Conservation (phyloP, 2,797 vertebrate species). For the Sorex maritimensis region DNA sequence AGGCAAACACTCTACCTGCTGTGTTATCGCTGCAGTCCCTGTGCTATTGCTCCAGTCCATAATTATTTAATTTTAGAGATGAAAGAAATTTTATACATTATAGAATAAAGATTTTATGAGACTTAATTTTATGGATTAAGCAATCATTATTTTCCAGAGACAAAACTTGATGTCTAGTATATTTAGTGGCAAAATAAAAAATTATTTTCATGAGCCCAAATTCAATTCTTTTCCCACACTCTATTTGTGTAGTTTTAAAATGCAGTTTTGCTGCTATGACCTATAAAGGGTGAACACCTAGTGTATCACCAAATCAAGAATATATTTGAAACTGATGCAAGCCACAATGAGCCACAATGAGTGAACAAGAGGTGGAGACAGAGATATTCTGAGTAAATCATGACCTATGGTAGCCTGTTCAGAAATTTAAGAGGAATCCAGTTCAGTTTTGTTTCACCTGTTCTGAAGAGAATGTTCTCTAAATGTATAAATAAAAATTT, state of each 20-base stretch:
- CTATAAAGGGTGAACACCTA: neutral
- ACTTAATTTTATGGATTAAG: neutral
- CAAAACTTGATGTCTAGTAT: constrained; percentile 7
- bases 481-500: neutral
- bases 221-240: neutral
- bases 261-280: neutral
- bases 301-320: neutral
- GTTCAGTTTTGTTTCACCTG: neutral
- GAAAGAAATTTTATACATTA: neutral
- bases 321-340: neutral
- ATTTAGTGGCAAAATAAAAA: neutral
- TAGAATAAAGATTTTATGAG: neutral
- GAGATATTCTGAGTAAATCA: neutral
- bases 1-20: too few species aligned
- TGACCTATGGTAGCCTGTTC: neutral
- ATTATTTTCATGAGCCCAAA: neutral
- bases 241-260: neutral
- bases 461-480: neutral
- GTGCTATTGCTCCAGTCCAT: too few species aligned
- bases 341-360: neutral
- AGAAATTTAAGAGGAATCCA: neutral
- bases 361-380: too few species aligned
- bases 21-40: too few species aligned
- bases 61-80: constrained; percentile 1
- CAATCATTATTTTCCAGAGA: neutral